A percentile compares a stretch with the other conserved stretches of the same genome.
phyloP scores from a whole-genome alignment of 2,113 vertebrate genomes.

The Eolophus roseicapilla region DNA sequence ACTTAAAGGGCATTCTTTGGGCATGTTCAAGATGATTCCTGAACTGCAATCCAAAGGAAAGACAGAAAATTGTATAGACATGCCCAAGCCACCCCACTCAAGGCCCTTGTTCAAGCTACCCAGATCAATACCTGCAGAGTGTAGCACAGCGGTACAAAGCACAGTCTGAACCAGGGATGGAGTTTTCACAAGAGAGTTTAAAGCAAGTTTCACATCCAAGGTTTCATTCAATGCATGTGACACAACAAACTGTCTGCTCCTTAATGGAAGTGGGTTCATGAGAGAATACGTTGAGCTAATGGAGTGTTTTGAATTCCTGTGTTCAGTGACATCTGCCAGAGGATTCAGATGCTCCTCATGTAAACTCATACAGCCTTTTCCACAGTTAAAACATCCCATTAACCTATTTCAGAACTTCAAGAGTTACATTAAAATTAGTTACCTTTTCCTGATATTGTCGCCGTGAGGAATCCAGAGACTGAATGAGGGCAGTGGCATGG shows the following conservation, averaged over 20 bases:
- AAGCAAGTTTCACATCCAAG: neutral
- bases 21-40: neutral
- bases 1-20: neutral
- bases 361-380: rapidly evolving
- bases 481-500: slow-evolving; percentile 95
- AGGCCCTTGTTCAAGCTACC: neutral
- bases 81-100: neutral
- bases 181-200: neutral
- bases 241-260: rapidly evolving
- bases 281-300: neutral
- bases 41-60: neutral
- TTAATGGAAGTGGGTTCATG: neutral
- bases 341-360: neutral
- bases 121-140: neutral
- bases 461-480: slow-evolving; percentile 95
- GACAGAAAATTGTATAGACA: neutral
- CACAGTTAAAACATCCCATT: neutral
- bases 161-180: neutral
- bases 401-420: neutral
- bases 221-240: neutral
- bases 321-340: neutral
- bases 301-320: rapidly evolving
- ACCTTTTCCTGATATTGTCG: slow-evolving; percentile 99
- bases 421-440: neutral
- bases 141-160: neutral